Base-by-base conservation (phyloP, 2,888 invertebrate genomes). In the Blomia tropicalis region DNA sequence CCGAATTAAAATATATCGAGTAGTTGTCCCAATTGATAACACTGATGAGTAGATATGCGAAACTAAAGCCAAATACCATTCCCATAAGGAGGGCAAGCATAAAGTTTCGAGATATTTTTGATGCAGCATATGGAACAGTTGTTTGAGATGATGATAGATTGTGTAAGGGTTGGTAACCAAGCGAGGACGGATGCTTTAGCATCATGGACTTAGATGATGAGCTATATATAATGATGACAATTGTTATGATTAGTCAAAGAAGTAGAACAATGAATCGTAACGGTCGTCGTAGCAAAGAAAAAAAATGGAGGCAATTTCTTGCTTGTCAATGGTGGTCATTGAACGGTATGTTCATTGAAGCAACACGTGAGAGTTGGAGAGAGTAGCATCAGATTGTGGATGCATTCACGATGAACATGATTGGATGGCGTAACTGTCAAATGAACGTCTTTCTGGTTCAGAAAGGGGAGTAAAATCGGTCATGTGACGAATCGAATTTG, bases 41-140 rank as follows among this genome's bases (percentile, higher is more conserved):
- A 61, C 63, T 79, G 72, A 82, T 78, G 68, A 83, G 75, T 68
- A 84, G 77, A 73, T 84, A 85, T 65, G 85, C 84, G 71, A 83
- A 81, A 72, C 82, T 79, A 77, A 86, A 85, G 70, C 85, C 85
- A 70, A 83, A 82, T 4, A 82, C 77, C 70, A 85, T 80, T 68
- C 85, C 86, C 69, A 81, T 78, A 70, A 81, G 78, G 70, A 85
- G 77, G 65, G 84, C 82, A 71, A 83, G 74, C 71, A 84, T 25
- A 56, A 60, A 60, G 41, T 60, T 60, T 5, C 29, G 54, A 11
- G 61, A 60, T 36, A 60, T 32, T 29, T 41, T 51, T 23, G 54
- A 53, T 2, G 31, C 25, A 14, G 36, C 11, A 4, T 14, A 7
- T n/a, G 5, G 51, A 11, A n/a, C 27, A 5, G 54, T 19, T 31